Evolutionary conservation across 2,888 invertebrate genomes (phyloP), one percentile per base, ranked within the genome.

Genomic region (Allophyes oxyacanthae): DNA sequence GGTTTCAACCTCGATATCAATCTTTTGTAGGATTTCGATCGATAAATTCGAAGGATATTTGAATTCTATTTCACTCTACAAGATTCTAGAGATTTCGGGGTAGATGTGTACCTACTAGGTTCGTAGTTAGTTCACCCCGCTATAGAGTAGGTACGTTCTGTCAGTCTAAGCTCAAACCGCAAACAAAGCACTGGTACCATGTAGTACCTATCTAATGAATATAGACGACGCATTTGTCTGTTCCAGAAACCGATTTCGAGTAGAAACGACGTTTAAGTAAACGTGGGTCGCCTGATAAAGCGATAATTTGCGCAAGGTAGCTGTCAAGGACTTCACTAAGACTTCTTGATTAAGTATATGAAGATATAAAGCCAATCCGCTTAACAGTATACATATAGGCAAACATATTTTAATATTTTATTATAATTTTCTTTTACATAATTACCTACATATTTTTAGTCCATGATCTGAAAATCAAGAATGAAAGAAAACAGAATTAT

Each of bases 221-320:
- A 44, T n/a, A 37, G 5, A 30, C 15, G 34, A 42, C 46, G 50
- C 28, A 44, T 42, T 61, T 37, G 54, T 53, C 20, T 20, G 20
- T 4, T 1, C 28, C 9, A 1, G 6, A 8, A 28, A 28, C 28
- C 8, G 8, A 8, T 70, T 33, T 40, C 10, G 13, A 13, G 14
- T 48, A 44, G 32, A 63, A 36, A 42, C 44, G 38, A 44, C 37
- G 36, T 49, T 64, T 37, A 43, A 40, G 46, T 49, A 26, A 49
- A 64, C 64, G 41, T 70, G 56, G 55, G 71, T 64, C 37, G 56
- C 40, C 49, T 70, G 33, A 45, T 54, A 49, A 37, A 37, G 32
- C 40, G 33, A 41, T 64, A 37, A 48, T 62, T 62, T 38, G 13
- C 25, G 6, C 10, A 25, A 69, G 14, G 10, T 25, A 9, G 20